Evolutionary conservation across 2,797 vertebrate genomes (phyloP).

Genomic region (Potorous gilbertii): DNA sequence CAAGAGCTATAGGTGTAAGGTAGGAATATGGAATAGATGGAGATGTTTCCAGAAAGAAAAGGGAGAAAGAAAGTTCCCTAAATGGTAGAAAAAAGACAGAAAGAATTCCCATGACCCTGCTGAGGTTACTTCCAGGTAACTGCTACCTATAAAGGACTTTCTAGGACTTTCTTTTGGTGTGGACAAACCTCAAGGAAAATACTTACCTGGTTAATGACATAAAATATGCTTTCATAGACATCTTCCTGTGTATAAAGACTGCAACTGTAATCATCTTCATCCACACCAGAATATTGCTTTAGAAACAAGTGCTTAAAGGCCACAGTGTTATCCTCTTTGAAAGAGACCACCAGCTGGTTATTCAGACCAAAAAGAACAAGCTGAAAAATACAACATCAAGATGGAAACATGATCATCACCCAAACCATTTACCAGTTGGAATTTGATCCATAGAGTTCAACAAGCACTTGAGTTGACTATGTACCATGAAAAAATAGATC

Average conservation of each 20-base stretch:
- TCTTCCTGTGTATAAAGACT: slow-evolving; percentile 91
- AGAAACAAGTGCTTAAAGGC: slow-evolving; percentile 96
- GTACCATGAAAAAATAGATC: neutral
- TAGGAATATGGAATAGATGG: neutral
- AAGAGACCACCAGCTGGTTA: slow-evolving; percentile 96
- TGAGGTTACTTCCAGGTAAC: neutral
- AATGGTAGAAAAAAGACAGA: neutral
- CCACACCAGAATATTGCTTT: slow-evolving; percentile 90
- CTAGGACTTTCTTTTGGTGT: neutral
- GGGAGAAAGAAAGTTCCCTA: neutral
- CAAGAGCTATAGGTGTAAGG: neutral
- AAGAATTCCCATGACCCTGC: neutral
- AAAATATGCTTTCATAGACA: slow-evolving; percentile 90
- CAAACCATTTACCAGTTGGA: neutral
- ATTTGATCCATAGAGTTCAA: neutral
- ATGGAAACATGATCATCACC: neutral
- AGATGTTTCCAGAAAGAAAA: neutral
- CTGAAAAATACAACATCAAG: slow-evolving; percentile 81
- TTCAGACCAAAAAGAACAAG: slow-evolving; percentile 95
- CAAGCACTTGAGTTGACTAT: neutral
- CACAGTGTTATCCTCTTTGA: slow-evolving; percentile 94
- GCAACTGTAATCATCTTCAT: slow-evolving; percentile 93
- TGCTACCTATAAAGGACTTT: neutral
- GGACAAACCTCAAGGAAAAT: neutral
- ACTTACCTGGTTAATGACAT: slow-evolving; percentile 92